Conservation (phyloP, 30 jellyfish, hydroid and myxozoan species). For the Cassiopea xamachana region DNA sequence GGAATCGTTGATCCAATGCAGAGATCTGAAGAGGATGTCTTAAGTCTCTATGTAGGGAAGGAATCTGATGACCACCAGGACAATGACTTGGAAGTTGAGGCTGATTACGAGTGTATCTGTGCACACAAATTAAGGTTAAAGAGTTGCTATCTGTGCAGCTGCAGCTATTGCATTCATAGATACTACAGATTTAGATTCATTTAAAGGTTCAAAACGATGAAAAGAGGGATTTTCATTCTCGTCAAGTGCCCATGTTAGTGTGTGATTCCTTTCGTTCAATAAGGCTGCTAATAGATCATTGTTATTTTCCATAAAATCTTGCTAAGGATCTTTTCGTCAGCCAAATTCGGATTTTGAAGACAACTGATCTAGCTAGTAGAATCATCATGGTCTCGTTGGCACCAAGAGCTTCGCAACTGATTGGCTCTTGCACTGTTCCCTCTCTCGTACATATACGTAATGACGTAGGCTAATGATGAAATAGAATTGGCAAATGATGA, state of each 20-base stretch:
- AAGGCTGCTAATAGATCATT: constrained; percentile 18
- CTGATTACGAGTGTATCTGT: constrained; percentile 4
- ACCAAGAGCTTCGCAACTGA: constrained; percentile 57
- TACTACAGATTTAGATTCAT: constrained; percentile 33
- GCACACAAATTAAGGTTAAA: constrained; percentile 7
- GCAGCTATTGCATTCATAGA: constrained; percentile 41
- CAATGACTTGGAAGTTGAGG: not conserved
- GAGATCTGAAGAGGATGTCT: not conserved
- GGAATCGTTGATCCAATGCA: constrained; percentile 11
- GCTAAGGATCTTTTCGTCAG: not conserved
- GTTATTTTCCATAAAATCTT: not conserved
- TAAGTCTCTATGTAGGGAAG: not conserved
- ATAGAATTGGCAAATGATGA: not conserved
- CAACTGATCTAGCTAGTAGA: not conserved
- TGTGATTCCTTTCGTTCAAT: constrained; percentile 36
- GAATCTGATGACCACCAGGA: not conserved
- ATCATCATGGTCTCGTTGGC: constrained; percentile 54
- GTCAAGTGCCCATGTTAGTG: constrained; percentile 15
- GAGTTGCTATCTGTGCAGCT: constrained; percentile 49
- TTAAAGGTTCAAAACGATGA: constrained; percentile 7
- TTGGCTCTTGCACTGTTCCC: constrained; percentile 66
- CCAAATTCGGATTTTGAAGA: not conserved
- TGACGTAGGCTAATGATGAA: not conserved
- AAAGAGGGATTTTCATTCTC: constrained; percentile 38
- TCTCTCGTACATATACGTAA: constrained; percentile 37